phyloP scores from a whole-genome alignment of 2,888 invertebrate genomes.

The Drosophila mimetica region DNA sequence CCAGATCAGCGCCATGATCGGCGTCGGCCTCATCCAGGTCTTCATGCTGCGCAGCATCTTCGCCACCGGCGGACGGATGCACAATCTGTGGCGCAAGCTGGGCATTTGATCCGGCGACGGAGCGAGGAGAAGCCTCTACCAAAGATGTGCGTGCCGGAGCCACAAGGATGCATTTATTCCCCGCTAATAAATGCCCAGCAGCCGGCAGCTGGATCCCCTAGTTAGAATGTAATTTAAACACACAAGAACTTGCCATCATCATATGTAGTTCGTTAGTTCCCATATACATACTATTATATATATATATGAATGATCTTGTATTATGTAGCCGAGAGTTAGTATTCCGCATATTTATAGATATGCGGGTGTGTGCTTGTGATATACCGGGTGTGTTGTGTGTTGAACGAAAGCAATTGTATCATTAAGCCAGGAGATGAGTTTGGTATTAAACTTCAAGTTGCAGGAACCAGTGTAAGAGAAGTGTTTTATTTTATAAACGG shows the following conservation, averaged over 20 bases:
- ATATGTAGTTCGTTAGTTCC: constrained; percentile 19
- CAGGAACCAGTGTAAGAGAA: not conserved
- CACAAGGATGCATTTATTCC: constrained; percentile 12
- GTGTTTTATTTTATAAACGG: not conserved
- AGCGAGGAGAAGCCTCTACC: constrained; percentile 21
- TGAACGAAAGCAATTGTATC: constrained; percentile 31
- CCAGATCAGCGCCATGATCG: constrained; percentile 89
- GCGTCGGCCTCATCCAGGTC: constrained; percentile 91
- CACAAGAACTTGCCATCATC: constrained; percentile 23
- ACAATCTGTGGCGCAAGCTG: constrained; percentile 82
- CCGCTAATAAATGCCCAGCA: not conserved
- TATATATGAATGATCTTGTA: not conserved
- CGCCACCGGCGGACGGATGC: constrained; percentile 86
- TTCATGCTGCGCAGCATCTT: constrained; percentile 92
- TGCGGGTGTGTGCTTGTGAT: constrained; percentile 22
- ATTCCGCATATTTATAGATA: constrained; percentile 20
- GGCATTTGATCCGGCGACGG: constrained; percentile 65
- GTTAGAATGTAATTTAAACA: constrained; percentile 26
- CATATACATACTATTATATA: constrained; percentile 8
- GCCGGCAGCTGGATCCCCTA: constrained; percentile 6
- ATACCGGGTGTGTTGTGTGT: constrained; percentile 6
- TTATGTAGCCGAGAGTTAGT: constrained; percentile 7
- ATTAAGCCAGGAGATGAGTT: constrained; percentile 28
- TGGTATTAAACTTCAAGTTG: constrained; percentile 25
- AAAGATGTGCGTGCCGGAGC: constrained; percentile 32